phyloP scores from a whole-genome alignment of 2,888 invertebrate genomes.

The Callinectes sapidus region DNA sequence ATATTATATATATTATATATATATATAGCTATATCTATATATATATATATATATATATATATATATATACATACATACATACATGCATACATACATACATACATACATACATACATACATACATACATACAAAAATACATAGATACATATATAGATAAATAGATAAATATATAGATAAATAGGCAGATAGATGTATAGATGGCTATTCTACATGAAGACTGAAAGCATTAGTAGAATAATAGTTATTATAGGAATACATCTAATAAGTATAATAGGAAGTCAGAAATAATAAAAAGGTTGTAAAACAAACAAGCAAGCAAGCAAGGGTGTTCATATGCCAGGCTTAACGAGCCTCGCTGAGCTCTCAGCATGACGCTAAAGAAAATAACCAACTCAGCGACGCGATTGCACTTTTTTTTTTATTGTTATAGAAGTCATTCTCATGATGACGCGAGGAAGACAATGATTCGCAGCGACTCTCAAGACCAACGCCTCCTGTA shows the following conservation, averaged over 20 bases:
- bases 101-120: too few relatives aligned
- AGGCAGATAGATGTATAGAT: too few relatives aligned
- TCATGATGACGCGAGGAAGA: not conserved
- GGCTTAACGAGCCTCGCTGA: not conserved
- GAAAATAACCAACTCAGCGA: not conserved
- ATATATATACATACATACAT: too few relatives aligned
- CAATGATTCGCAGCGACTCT: not conserved
- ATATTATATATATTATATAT: constrained; percentile 62
- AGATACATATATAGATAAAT: too few relatives aligned
- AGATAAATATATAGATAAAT: too few relatives aligned
- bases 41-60: constrained; percentile 4
- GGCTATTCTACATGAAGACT: too few relatives aligned
- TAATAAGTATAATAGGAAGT: too few relatives aligned
- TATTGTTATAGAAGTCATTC: not conserved
- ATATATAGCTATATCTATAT: constrained; percentile 39
- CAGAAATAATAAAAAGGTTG: too few relatives aligned
- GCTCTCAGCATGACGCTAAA: not conserved
- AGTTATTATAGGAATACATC: too few relatives aligned
- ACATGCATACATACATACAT: too few relatives aligned
- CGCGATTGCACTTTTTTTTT: not conserved
- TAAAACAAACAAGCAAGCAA: not conserved
- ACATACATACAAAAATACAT: too few relatives aligned
- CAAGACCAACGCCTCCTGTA: constrained; percentile 1
- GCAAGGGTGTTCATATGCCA: not conserved
- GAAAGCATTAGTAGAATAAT: too few relatives aligned